These are phyloP conservation scores for Zapornia atra DNA, from an alignment of 2,113 vertebrate genomes.

Conservation along the genomic window DNA sequence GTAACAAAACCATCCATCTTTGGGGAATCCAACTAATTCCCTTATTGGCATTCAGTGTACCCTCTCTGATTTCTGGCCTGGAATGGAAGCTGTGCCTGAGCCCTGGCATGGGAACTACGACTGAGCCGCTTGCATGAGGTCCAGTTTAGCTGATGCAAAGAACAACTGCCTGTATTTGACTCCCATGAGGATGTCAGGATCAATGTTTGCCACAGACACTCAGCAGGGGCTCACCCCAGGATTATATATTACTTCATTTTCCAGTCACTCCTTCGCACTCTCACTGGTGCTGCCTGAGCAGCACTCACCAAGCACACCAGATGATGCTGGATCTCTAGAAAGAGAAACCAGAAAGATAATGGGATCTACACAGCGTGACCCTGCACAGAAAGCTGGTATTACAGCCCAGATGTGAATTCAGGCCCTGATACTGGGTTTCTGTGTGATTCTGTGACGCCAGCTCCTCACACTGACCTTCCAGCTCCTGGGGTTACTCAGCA, in stretches of 20 bases:
- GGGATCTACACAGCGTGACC: not conserved
- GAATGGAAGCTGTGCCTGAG: not conserved
- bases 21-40: not conserved
- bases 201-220: not conserved
- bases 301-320: not conserved
- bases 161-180: not conserved
- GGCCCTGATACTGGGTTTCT: not conserved
- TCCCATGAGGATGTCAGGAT: rapidly evolving
- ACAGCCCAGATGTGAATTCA: not conserved
- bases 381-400: not conserved
- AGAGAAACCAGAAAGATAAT: not conserved
- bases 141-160: not conserved
- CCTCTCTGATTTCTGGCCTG: not conserved
- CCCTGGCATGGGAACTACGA: not conserved
- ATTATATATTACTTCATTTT: not conserved
- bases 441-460: not conserved
- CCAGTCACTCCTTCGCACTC: not conserved
- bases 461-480: not conserved
- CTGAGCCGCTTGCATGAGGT: not conserved
- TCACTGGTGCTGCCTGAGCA: not conserved
- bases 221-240: not conserved
- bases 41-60: not conserved
- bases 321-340: not conserved
- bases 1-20: not conserved
- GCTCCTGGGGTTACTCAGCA: not conserved